These are phyloP conservation scores for Drosophila neocordata DNA, from an alignment of 1,140 invertebrate species.

Conservation along the genomic window DNA sequence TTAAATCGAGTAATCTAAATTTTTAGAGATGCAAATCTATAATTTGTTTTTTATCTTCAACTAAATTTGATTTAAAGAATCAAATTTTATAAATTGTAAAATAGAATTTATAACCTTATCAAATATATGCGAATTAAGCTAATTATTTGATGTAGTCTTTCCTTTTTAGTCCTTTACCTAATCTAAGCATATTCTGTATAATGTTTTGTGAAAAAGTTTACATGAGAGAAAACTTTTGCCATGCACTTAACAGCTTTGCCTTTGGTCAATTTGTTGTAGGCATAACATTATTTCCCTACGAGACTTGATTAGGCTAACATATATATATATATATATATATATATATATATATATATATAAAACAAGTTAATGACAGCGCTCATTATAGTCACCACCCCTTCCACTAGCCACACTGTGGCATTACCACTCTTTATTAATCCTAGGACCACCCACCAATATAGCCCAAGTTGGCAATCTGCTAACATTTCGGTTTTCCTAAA, in stretches of 20 bases:
- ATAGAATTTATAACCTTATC: too few relatives aligned
- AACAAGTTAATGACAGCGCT: constrained; percentile 74
- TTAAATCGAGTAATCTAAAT: too few relatives aligned
- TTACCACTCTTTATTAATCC: too few relatives aligned
- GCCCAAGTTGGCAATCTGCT: neutral
- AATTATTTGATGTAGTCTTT: too few relatives aligned
- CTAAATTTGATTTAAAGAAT: too few relatives aligned
- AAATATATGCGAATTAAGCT: too few relatives aligned
- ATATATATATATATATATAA: constrained; percentile 52
- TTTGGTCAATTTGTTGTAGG: constrained; percentile 5
- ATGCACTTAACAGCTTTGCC: neutral
- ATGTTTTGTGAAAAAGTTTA: neutral
- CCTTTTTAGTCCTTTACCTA: neutral
- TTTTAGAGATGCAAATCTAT: too few relatives aligned
- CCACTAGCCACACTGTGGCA: neutral
- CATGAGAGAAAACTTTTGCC: neutral
- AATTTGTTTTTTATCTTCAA: too few relatives aligned
- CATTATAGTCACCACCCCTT: constrained; percentile 42
- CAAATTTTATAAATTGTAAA: too few relatives aligned
- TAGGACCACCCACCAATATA: neutral
- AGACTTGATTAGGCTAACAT: constrained; percentile 39
- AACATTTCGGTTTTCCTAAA: neutral
- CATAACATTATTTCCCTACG: neutral
- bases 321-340: too few relatives aligned
- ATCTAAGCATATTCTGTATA: neutral